Conservation (phyloP, 2,113 vertebrate genomes). For the Oenanthe melanoleuca region DNA sequence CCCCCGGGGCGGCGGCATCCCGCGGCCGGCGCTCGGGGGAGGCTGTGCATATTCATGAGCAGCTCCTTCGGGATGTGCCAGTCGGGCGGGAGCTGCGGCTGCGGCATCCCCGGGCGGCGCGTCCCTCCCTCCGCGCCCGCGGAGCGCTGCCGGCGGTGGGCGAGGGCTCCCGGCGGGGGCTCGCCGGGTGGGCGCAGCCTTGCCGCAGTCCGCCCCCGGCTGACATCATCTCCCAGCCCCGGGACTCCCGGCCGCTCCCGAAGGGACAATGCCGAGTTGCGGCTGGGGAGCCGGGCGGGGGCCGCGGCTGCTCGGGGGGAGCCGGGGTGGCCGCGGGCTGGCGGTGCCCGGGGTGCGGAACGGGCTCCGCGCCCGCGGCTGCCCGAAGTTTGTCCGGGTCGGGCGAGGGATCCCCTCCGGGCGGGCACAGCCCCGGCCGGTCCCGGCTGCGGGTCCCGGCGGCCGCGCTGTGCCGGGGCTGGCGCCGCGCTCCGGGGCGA, state of each 20-base stretch:
- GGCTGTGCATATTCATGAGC: conserved; percentile 10
- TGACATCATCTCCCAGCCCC: background rate
- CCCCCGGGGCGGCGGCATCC: background rate
- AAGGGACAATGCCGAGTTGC: background rate
- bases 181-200: background rate
- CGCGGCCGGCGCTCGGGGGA: background rate
- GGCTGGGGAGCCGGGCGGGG: background rate
- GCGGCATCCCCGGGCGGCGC: background rate
- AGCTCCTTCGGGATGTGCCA: background rate
- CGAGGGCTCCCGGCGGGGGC: background rate
- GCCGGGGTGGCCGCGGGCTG: background rate
- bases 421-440: background rate
- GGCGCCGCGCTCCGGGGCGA: background rate
- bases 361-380: background rate
- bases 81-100: background rate
- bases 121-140: background rate
- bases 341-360: background rate
- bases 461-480: background rate
- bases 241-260: background rate
- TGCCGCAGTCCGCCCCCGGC: conserved; percentile 32
- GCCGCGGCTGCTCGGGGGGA: background rate
- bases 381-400: conserved; percentile 25
- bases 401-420: background rate
- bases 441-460: background rate
- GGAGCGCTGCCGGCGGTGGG: background rate